These are phyloP conservation scores for Masnerella sp. DNA, from an alignment of 2,888 invertebrate species.

Conservation along the genomic window DNA sequence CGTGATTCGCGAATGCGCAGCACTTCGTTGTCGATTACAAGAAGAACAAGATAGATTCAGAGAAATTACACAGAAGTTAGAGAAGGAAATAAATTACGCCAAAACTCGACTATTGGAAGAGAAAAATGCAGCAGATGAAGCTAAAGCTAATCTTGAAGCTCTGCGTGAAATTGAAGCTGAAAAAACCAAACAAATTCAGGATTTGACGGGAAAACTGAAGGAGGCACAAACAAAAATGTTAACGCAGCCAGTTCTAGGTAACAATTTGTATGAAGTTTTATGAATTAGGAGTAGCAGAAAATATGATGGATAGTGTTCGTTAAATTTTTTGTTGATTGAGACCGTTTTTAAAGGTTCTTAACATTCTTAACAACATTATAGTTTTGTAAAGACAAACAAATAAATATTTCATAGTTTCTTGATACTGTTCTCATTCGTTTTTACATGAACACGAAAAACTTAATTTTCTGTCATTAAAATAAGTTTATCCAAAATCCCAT, in stretches of 20 bases:
- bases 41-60: slow-evolving; percentile 91
- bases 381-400: no score
- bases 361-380: no score
- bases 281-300: no score
- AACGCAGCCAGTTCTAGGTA: slow-evolving; percentile 71
- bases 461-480: no score
- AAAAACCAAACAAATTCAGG: slow-evolving; percentile 83
- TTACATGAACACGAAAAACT: no score
- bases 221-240: slow-evolving; percentile 72
- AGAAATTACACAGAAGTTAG: slow-evolving; percentile 84
- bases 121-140: slow-evolving; percentile 82
- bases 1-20: slow-evolving; percentile 87
- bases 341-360: no score
- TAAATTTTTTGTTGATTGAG: no score
- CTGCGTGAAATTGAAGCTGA: slow-evolving; percentile 81
- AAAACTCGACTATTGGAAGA: slow-evolving; percentile 86
- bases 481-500: no score
- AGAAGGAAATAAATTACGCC: slow-evolving; percentile 84
- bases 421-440: no score
- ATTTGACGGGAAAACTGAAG: slow-evolving; percentile 84
- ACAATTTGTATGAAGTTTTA: slow-evolving; percentile 79
- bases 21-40: slow-evolving; percentile 86
- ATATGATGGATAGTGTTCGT: no score
- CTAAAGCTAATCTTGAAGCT: slow-evolving; percentile 81
- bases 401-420: no score